Evolutionary conservation across 2,888 invertebrate species (phyloP).

Genomic region (Pachycephus smyrnensis): DNA sequence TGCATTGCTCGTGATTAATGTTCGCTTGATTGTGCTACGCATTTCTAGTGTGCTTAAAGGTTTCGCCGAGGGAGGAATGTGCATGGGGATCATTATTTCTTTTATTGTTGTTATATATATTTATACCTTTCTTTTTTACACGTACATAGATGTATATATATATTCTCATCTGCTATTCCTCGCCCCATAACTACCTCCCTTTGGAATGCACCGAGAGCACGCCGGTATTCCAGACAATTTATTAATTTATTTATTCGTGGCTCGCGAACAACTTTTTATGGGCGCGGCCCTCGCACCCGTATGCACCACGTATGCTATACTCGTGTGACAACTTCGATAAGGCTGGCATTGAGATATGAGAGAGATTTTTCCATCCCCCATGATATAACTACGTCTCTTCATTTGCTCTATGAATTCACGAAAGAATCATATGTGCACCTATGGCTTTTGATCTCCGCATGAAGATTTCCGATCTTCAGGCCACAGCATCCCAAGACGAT

Average conservation of each 20-base stretch:
- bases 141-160: background rate
- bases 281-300: slow-evolving; percentile 9
- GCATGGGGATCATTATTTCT: background rate
- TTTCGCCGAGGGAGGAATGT: background rate
- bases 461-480: slow-evolving; percentile 48
- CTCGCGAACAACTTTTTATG: slow-evolving; percentile 40
- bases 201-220: slow-evolving; percentile 8
- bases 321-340: background rate
- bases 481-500: slow-evolving; percentile 46
- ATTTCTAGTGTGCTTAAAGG: background rate
- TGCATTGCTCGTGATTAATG: background rate
- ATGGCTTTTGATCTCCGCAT: slow-evolving; percentile 50
- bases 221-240: slow-evolving; percentile 35
- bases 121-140: background rate
- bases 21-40: background rate
- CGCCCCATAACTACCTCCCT: background rate
- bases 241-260: slow-evolving; percentile 46
- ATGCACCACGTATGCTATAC: background rate
- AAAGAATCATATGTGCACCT: background rate
- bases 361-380: background rate
- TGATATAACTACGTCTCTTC: background rate
- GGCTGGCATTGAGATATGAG: background rate
- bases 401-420: background rate
- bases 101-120: background rate
- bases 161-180: background rate